Evolutionary conservation across 2,888 invertebrate species (phyloP), one percentile per base, ranked within the genome.

Genomic region (Drosophila limbata): DNA sequence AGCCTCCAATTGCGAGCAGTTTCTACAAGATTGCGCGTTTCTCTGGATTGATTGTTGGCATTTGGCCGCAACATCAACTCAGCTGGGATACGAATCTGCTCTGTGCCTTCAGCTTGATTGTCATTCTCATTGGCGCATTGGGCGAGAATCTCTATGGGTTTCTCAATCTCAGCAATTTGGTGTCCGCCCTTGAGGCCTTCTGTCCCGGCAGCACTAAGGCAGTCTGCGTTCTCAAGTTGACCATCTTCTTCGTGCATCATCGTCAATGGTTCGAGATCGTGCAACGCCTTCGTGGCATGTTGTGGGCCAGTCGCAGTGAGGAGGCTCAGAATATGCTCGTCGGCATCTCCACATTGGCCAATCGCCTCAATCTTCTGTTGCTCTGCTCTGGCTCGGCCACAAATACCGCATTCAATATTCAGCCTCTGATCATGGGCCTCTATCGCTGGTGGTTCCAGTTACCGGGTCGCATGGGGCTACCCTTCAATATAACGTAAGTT

Each of bases 161-260:
- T 44, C 50, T 81, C 6, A 71, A 91, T 74, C 59, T 91, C 13
- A 60, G 81, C 59, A 76, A 90, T 62, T 64, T 91, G 60, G 75
- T 89, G 0, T 66, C 69, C 8, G 91, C 92, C 0, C 76, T 92
- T 62, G 92, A 91, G 74, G 92, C 91, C 35, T 90, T 92, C 71
- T 91, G 91, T 73, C 92, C 92, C 10, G 89, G 89, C 44, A 80
- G 80, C 45, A 91, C 91, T 13, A 90, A 92, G 69, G 80, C 81
- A 8, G 85, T 92, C 5, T 90, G 70, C 11, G 71, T 92, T 3
- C 68, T 91, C n/a, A 92, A 92, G 66, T 79, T 92, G 73, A 65
- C 67, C 52, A 77, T 86, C 28, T 90, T 92, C 70, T 85, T 91
- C 53, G 42, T 77, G 9, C 67, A 83, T 47, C 84, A 84, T 56